Conservation (phyloP, 2,888 invertebrate species). For the Sphinx pinastri region DNA sequence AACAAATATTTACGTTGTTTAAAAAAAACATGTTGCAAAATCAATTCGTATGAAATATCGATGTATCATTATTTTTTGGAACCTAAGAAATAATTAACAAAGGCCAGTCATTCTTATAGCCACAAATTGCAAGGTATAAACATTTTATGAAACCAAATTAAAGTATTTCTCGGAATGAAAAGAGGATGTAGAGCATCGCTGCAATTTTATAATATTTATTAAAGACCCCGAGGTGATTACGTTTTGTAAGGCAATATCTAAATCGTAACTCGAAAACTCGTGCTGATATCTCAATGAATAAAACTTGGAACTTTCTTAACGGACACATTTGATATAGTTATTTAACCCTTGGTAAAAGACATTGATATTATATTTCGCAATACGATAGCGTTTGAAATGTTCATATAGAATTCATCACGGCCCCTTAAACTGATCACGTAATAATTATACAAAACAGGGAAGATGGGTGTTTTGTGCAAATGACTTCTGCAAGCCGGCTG, state of each 20-base stretch:
- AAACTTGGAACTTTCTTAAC: too few species aligned
- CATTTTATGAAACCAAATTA: conserved; percentile 6
- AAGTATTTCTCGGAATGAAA: conserved; percentile 15
- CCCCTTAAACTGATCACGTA: background rate
- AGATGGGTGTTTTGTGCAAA: conserved; percentile 33
- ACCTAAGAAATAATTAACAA: background rate
- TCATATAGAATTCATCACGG: too few species aligned
- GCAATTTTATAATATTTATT: conserved; percentile 3
- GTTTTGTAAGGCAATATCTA: background rate
- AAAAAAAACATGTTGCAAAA: background rate
- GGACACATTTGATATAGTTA: too few species aligned
- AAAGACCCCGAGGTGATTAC: background rate
- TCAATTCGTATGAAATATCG: background rate
- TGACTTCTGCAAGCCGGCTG: conserved; percentile 59
- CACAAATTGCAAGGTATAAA: background rate
- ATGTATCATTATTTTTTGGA: background rate
- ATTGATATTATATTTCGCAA: too few species aligned
- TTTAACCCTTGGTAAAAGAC: too few species aligned
- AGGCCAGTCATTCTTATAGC: conserved; percentile 7
- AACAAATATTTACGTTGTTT: background rate
- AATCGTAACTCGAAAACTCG: background rate
- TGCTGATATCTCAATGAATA: too few species aligned
- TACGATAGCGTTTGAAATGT: too few species aligned
- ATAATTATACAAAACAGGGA: conserved; percentile 2
- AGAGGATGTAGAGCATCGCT: conserved; percentile 4